Percentiles rank a stretch among this genome's conserved stretches.
Conservation (phyloP, 2,888 invertebrate genomes). For the Synanthedon formicaeformis region DNA sequence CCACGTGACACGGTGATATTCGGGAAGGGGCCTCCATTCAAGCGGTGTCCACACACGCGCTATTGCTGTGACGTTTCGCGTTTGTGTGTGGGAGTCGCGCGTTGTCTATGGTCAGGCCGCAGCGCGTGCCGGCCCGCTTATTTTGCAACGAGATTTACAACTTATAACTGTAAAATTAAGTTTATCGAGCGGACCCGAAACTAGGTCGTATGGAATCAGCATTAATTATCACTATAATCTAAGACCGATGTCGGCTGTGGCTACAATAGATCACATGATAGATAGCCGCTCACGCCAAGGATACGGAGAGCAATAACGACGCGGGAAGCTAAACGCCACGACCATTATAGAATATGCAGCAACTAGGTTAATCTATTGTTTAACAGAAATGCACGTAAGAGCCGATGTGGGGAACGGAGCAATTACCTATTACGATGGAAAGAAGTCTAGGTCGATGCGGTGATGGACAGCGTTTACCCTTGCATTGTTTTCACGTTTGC, state of each 20-base stretch:
- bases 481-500: conserved; percentile 65
- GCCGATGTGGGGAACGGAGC: conserved; percentile 45
- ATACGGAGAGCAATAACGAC: conserved; percentile 45
- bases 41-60: conserved; percentile 11
- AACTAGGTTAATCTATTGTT: conserved; percentile 64
- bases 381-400: conserved; percentile 41
- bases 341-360: conserved; percentile 33
- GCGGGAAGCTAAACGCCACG: conserved; percentile 31
- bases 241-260: conserved; percentile 58
- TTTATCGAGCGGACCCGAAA: conserved; percentile 63
- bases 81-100: conserved; percentile 44
- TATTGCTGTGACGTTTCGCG: conserved; percentile 17
- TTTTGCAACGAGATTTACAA: conserved; percentile 69
- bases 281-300: conserved; percentile 62
- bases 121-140: conserved; percentile 52
- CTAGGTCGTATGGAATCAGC: conserved; percentile 71
- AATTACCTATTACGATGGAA: conserved; percentile 40
- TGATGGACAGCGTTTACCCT: conserved; percentile 41
- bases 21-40: conserved; percentile 41
- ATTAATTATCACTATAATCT: conserved; percentile 70
- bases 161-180: conserved; percentile 67
- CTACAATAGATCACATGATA: conserved; percentile 70
- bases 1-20: conserved; percentile 38
- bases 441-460: conserved; percentile 59
- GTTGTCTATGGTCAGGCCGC: conserved; percentile 64